Base-by-base conservation (phyloP, 35 echinoderm and acorn worm species). In the Apostichopus japonicus region DNA sequence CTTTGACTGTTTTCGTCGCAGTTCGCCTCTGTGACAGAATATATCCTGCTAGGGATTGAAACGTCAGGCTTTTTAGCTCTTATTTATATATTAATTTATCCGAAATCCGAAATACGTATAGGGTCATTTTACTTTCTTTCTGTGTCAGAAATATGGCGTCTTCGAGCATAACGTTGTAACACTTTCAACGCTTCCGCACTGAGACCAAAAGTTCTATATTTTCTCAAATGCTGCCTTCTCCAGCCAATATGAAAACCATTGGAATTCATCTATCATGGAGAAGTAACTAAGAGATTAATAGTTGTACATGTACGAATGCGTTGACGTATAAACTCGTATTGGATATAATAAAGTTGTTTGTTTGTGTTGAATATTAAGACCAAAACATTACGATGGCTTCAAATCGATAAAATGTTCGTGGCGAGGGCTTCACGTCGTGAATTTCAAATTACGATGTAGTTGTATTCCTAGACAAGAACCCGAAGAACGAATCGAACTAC, bases 361-460 rank as follows among this genome's bases (percentile, higher is more conserved):
- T 75, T 75, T 75, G 17, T 75, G 71, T 75, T 75, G 71, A 75
- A 75, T 75, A 15, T 75, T n/a, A 75, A 75, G 71, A 75, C 22
- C 17, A 75, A 75, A 75, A 75, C 71, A n/a, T 75, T 75, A 75
- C 71, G 71, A 75, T 75, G 17, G 71, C 71, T 75, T 75, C 71
- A 4, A 75, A 75, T 75, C 71, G 71, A 75, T 75, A 75, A 75
- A 75, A 75, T 75, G 71, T 75, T 1, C 15, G 15, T 75, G 71
- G 22, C 71, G 71, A 4, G n/a, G 71, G 71, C 71, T 19, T 19
- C n/a, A 75, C 17, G 71, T 75, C 22, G 71, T 75, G 71, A 21
- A 61, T 75, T 75, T 19, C 17, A 75, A 75, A 24, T 75, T 75
- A 75, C 71, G 71, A 21, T n/a, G 71, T 7, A 6, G 71, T 21